phyloP scores from a whole-genome alignment of 1,140 invertebrate genomes.

The Drosophila simulans region DNA sequence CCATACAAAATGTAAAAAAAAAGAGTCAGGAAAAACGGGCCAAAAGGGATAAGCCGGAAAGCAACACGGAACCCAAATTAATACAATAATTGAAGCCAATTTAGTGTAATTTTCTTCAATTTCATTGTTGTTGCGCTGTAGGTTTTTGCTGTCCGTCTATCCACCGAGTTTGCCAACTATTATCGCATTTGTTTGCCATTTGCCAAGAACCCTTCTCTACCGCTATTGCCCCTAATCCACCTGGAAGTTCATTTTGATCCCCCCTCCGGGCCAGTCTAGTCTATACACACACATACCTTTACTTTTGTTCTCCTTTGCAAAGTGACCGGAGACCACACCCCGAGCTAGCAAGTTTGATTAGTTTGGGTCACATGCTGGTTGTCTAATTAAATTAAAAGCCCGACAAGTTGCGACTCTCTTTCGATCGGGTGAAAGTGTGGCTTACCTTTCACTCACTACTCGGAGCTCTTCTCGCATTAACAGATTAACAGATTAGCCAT shows the following conservation, averaged over 20 bases:
- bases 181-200: constrained; percentile 82
- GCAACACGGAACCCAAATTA: constrained; percentile 84
- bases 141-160: constrained; percentile 66
- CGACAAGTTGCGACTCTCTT: constrained; percentile 10
- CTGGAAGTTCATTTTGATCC: constrained; percentile 52
- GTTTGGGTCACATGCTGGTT: constrained; percentile 20
- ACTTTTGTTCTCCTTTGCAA: constrained; percentile 50
- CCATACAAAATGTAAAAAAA: constrained; percentile 1
- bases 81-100: constrained; percentile 84
- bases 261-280: constrained; percentile 19
- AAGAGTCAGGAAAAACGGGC: constrained; percentile 35
- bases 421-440: constrained; percentile 55
- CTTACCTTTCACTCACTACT: constrained; percentile 36
- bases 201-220: constrained; percentile 41
- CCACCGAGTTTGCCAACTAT: constrained; percentile 78
- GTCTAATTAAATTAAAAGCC: constrained; percentile 63
- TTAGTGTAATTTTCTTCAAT: constrained; percentile 82
- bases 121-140: constrained; percentile 54
- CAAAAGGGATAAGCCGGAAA: constrained; percentile 83
- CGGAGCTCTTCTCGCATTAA: constrained; percentile 60
- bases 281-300: not conserved
- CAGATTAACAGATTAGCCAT: constrained; percentile 51
- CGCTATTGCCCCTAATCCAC: constrained; percentile 45
- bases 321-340: constrained; percentile 47
- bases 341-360: constrained; percentile 47